Evolutionary conservation across 2,888 invertebrate species (phyloP).

Genomic region (Drosophila neotestacea): DNA sequence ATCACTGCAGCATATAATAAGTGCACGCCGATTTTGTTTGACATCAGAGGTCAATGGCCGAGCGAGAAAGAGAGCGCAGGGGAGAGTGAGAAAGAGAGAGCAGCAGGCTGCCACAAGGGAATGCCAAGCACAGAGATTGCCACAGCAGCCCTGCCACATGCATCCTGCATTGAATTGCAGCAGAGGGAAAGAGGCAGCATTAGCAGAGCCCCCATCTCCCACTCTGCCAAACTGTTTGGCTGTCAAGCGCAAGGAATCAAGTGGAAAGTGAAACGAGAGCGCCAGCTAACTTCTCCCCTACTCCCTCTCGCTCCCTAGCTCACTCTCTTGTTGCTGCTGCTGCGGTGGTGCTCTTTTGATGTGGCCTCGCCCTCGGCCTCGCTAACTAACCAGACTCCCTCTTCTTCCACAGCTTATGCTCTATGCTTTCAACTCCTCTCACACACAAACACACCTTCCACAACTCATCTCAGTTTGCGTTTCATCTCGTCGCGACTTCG

Average conservation of each 20-base stretch:
- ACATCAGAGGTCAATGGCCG: slow-evolving; percentile 82
- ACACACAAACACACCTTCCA: not conserved
- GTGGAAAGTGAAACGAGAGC: slow-evolving; percentile 79
- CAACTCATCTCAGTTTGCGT: not conserved
- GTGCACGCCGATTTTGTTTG: slow-evolving; percentile 80
- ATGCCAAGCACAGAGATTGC: slow-evolving; percentile 50
- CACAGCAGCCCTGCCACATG: slow-evolving; percentile 56
- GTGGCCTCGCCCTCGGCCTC: slow-evolving; percentile 71
- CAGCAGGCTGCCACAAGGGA: slow-evolving; percentile 55
- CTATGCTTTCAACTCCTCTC: slow-evolving; percentile 2
- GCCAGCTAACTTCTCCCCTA: slow-evolving; percentile 9
- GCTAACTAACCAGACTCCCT: slow-evolving; percentile 22
- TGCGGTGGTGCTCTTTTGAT: slow-evolving; percentile 73
- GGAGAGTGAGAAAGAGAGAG: slow-evolving; percentile 21
- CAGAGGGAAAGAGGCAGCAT: slow-evolving; percentile 18
- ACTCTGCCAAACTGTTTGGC: slow-evolving; percentile 56
- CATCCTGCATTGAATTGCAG: slow-evolving; percentile 63
- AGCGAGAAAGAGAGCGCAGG: slow-evolving; percentile 23
- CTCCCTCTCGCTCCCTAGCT: not conserved
- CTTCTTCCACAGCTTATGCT: too few species aligned
- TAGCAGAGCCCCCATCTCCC: slow-evolving; percentile 19
- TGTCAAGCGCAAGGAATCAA: slow-evolving; percentile 80
- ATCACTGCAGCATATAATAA: slow-evolving; percentile 62
- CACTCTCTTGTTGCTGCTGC: slow-evolving; percentile 3
- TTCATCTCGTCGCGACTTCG: slow-evolving; percentile 19